Base-by-base conservation (phyloP, 2,888 invertebrate species). In the Campaea margaritaria region DNA sequence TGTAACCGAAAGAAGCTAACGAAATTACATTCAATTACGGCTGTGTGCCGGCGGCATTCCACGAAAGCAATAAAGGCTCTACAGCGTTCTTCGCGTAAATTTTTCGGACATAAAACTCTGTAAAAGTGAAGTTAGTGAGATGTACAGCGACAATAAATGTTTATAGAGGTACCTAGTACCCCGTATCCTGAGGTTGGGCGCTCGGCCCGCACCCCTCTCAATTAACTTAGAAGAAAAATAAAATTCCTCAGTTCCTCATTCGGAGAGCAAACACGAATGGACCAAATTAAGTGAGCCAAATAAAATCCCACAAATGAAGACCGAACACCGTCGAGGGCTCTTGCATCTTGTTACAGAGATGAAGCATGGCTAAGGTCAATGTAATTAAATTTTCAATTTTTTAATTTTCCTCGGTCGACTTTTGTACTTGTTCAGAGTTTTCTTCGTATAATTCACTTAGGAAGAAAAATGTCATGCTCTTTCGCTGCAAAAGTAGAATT, bases 21-120 rank as follows among this genome's bases (percentile, higher is more conserved):
- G 86, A 89, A 91, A 92, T 92, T 91, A 91, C 89, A 89, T 92
- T 91, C 91, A 92, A 92, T 92, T 91, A 91, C 86, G 78, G 78
- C 78, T 44, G 46, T 48, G 60, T 43, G 55, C 80, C 83, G 81
- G 85, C 83, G 82, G 84, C 85, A 91, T 91, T 89, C 90, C 82
- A 72, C 71, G 67, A 74, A 71, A 70, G 91, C 87, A 88, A 91
- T 91, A 91, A 91, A 90, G 85, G 80, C 82, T 75, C 74, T 81
- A 79, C 81, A 81, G 83, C 84, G 87, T 86, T 83, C 78, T 72
- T 78, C 82, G 88, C 91, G 91, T 91, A 91, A 87, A 91, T 91
- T 90, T 92, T 91, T 92, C 87, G 87, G 87, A 90, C 91, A 85
- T 91, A 91, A 92, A 92, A 91, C 87, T 87, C 83, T 87, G 86